A percentile compares a stretch with the other conserved stretches of the same genome.
Conservation (phyloP, 2,113 vertebrate genomes). For the Brachyhypopomus gauderio region DNA sequence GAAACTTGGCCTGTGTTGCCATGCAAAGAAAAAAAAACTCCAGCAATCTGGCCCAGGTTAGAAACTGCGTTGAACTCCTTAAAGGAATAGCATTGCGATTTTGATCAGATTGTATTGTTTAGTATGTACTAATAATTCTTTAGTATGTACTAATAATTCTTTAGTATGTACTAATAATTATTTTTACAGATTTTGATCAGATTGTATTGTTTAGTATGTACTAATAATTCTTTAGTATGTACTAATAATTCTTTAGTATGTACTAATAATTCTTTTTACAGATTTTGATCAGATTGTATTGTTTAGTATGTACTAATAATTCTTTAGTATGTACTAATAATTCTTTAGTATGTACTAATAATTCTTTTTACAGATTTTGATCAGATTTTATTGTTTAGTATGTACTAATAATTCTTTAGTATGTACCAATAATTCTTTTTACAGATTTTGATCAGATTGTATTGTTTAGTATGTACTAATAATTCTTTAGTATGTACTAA, state of each 20-base stretch:
- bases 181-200: not conserved
- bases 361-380: too few species aligned
- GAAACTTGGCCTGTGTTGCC: constrained; percentile 48
- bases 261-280: too few species aligned
- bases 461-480: not conserved
- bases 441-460: not conserved
- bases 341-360: not conserved
- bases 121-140: not conserved
- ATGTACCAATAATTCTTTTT: too few species aligned
- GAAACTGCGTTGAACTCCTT: constrained; percentile 1
- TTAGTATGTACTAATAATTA: not conserved
- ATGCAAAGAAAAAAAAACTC: constrained; percentile 4
- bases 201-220: not conserved
- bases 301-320: not conserved
- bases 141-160: not conserved
- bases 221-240: too few species aligned
- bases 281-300: not conserved
- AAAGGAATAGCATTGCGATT: not conserved
- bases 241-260: not conserved
- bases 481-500: not conserved
- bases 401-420: not conserved
- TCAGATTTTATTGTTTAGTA: not conserved
- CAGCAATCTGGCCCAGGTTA: constrained; percentile 35
- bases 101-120: not conserved
- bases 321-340: too few species aligned